Evolutionary conservation across 2,888 invertebrate genomes (phyloP).

Genomic region (Desoria tigrina): DNA sequence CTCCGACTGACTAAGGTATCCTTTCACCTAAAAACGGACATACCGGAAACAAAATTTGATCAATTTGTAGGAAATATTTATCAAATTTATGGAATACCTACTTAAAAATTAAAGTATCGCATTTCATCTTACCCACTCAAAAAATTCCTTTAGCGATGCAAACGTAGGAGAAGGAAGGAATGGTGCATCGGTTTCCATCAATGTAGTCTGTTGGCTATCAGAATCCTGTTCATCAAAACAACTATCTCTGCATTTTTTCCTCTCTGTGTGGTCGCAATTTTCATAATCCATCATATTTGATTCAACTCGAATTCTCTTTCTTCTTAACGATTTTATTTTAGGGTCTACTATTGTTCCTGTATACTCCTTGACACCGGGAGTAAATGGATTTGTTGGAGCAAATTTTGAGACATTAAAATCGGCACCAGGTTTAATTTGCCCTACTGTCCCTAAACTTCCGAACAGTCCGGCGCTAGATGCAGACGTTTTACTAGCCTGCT

Average conservation of each 20-base stretch:
- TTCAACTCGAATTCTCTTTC: constrained; percentile 1
- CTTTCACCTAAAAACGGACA: constrained; percentile 7
- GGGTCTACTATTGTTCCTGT: not conserved
- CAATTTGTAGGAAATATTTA: too few relatives aligned
- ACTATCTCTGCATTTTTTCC: not conserved
- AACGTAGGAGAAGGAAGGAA: not conserved
- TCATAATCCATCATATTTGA: not conserved
- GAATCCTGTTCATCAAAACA: not conserved
- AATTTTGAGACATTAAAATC: not conserved
- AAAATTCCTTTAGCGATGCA: constrained; percentile 5
- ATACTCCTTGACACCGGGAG: not conserved
- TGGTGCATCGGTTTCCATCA: constrained; percentile 3
- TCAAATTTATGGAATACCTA: not conserved
- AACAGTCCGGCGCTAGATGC: not conserved
- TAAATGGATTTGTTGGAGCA: too few relatives aligned
- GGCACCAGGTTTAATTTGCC: not conserved
- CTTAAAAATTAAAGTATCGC: not conserved
- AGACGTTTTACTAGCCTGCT: not conserved
- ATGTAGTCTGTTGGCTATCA: not conserved
- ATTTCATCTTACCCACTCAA: constrained; percentile 1
- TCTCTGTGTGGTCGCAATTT: not conserved
- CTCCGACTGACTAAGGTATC: not conserved
- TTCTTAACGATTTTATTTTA: not conserved
- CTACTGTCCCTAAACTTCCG: not conserved
- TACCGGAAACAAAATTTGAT: not conserved